Base-by-base conservation (phyloP, 2,113 vertebrate species). In the Prionailurus viverrinus region DNA sequence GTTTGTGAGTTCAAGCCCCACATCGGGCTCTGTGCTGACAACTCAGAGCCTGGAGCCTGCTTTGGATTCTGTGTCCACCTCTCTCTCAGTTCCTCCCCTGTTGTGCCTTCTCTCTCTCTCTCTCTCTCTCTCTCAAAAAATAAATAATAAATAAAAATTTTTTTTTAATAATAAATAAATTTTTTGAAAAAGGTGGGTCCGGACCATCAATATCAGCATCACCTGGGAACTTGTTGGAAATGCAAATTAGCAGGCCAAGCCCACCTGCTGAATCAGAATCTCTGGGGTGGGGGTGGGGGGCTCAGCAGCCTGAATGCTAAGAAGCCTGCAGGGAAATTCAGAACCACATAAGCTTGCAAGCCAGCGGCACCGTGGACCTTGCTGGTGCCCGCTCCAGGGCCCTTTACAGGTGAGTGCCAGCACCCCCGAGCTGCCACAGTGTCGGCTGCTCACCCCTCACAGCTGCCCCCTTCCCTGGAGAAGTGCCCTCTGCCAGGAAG, bases 341-440 rank as follows among this genome's bases (percentile, higher is more conserved):
- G 36, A 66, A 18, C 29, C 5, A 4, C 25, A 45, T 8, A 21
- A 10, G 36, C 73, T 12, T 13, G 16, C 45, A 63, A 86, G 36
- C 45, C 41, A 7, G 7, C 1, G 1, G 27, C 2, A 2, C 51
- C 3, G 23, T 1, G 15, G 16, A 1, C 23, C 7, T 21, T 18
- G 3, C 48, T 31, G 33, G 21, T 12, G 23, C 16, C 39, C 36
- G 16, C 7, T 19, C 8, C 10, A 1, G 21, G 4, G 23, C n/a
- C 65, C 61, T 66, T 25, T 45, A 10, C 3, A 23, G 91, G 5
- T 48, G 7, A 21, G 73, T 33, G 41, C 3, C 23, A 66, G 68
- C 48, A 14, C 1, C 18, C 1, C 39, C n/a, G 36, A 15, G 39
- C 31, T 39, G 4, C 23, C 21, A 5, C 53, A 31, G 63, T 9